Conservation (phyloP, 1,140 invertebrate genomes). For the Capitella teleta region DNA sequence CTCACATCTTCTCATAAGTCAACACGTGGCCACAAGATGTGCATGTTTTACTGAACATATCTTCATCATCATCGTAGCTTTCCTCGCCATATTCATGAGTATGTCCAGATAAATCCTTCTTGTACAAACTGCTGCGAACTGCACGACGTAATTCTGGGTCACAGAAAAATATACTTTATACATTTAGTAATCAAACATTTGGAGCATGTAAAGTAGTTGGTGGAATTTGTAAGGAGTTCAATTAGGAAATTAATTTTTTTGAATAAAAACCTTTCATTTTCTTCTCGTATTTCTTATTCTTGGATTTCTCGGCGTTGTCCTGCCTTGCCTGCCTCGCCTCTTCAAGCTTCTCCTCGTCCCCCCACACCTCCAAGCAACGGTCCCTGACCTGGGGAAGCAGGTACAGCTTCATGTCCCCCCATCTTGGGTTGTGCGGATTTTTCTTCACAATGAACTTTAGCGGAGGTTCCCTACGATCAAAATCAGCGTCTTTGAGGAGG, state of each 20-base stretch:
- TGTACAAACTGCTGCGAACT: slow-evolving; percentile 78
- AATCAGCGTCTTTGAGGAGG: slow-evolving; percentile 83
- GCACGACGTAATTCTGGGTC: slow-evolving; percentile 61
- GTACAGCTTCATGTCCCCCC: slow-evolving; percentile 92
- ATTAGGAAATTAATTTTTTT: neutral
- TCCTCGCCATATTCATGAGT: slow-evolving; percentile 69
- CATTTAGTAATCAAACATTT: neutral
- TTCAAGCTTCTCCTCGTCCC: slow-evolving; percentile 60
- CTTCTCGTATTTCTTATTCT: slow-evolving; percentile 74
- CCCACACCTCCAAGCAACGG: slow-evolving; percentile 78
- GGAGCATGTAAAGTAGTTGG: neutral
- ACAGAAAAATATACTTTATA: neutral
- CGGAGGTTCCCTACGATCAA: slow-evolving; percentile 75
- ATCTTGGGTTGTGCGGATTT: slow-evolving; percentile 84
- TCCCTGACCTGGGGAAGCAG: slow-evolving; percentile 64
- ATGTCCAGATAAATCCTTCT: slow-evolving; percentile 51
- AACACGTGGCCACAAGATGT: slow-evolving; percentile 62
- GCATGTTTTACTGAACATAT: slow-evolving; percentile 64
- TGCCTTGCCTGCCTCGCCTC: slow-evolving; percentile 60
- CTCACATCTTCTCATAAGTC: slow-evolving; percentile 82
- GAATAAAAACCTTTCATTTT: slow-evolving; percentile 58
- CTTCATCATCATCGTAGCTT: slow-evolving; percentile 41
- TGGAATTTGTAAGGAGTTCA: neutral
- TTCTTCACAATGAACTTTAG: slow-evolving; percentile 76
- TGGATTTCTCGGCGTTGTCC: slow-evolving; percentile 58